phyloP scores from a whole-genome alignment of 2,113 vertebrate species.

The Halichoerus grypus region DNA sequence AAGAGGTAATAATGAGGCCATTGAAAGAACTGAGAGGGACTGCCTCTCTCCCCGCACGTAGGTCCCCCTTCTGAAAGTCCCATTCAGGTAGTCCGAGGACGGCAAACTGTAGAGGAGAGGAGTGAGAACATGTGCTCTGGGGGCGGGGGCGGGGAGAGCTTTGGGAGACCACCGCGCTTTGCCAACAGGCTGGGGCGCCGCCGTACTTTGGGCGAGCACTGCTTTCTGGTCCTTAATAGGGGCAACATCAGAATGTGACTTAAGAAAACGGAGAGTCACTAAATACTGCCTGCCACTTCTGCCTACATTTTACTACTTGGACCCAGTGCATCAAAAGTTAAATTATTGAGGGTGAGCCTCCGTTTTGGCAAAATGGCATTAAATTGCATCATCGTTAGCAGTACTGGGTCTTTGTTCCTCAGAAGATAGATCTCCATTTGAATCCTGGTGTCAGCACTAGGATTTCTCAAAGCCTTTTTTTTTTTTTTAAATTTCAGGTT shows the following conservation, averaged over 20 bases:
- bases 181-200: background rate
- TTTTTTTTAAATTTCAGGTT: background rate
- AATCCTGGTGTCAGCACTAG: background rate
- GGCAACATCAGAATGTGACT: background rate
- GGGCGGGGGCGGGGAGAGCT: rapidly evolving
- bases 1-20: background rate
- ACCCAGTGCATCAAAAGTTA: background rate
- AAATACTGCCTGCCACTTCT: background rate
- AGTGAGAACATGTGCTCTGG: background rate
- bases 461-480: background rate
- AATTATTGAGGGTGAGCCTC: background rate
- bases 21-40: background rate
- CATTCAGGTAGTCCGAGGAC: rapidly evolving
- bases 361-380: background rate
- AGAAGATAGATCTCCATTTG: background rate
- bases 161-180: rapidly evolving
- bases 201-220: rapidly evolving
- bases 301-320: background rate
- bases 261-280: background rate
- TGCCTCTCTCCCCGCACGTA: rapidly evolving
- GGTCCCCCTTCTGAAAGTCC: background rate
- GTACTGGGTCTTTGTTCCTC: too few relatives aligned
- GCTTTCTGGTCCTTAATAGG: background rate
- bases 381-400: rapidly evolving
- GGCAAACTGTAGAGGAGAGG: background rate